Percentiles rank a stretch among this genome's conserved stretches.
Conservation (phyloP, 1,140 invertebrate species). For the Hylaeus anthracinus region DNA sequence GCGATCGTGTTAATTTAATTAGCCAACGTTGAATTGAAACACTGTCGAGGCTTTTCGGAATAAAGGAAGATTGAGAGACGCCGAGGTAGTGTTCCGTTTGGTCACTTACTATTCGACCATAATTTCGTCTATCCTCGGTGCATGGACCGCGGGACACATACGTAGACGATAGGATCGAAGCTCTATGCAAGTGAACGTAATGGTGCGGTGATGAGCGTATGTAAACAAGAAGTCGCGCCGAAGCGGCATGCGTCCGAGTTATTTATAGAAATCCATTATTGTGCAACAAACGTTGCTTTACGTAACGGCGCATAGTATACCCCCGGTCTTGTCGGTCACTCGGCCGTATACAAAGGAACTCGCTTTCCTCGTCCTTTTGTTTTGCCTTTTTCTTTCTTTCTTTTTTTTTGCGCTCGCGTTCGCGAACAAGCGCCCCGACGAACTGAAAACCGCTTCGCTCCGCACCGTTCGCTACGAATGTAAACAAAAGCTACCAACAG, state of each 20-base stretch:
- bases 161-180: conserved; percentile 33
- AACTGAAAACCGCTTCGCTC: background rate
- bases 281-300: conserved; percentile 75
- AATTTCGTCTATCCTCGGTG: too few relatives aligned
- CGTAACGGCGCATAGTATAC: conserved; percentile 62
- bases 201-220: conserved; percentile 56
- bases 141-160: background rate
- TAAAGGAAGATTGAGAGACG: too few relatives aligned
- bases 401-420: background rate
- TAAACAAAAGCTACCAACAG: conserved; percentile 19
- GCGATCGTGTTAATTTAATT: too few relatives aligned
- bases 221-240: conserved; percentile 67
- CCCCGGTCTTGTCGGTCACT: conserved; percentile 61
- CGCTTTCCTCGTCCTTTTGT: conserved; percentile 54
- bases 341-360: conserved; percentile 62
- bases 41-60: too few relatives aligned
- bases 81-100: background rate
- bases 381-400: conserved; percentile 20
- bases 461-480: background rate
- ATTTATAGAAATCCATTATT: conserved; percentile 77
- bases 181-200: conserved; percentile 31
- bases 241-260: conserved; percentile 62
- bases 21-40: too few relatives aligned
- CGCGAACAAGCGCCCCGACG: background rate
- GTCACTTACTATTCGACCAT: too few relatives aligned